Base-by-base conservation (phyloP, 2,888 invertebrate genomes). In the Parnassius orleans region DNA sequence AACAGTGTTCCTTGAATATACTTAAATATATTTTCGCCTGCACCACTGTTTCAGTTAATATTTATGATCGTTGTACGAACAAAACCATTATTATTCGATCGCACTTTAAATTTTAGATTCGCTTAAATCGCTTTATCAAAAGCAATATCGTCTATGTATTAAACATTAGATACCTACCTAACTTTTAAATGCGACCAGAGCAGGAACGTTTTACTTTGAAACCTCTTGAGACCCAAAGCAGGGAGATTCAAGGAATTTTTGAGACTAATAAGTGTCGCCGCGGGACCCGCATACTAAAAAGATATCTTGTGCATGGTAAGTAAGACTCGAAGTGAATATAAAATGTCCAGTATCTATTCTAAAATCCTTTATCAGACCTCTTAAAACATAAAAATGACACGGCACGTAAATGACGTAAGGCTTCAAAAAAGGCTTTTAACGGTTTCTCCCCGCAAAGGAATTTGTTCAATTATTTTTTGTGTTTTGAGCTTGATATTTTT, bases 21-120 rank as follows among this genome's bases (percentile, higher is more conserved):
- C 53, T 66, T 65, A 65, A 68, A 72, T 69, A 75, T 74, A 80
- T 84, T 84, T 81, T 79, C 83, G 77, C 80, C 77, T 81, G 71
- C 67, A 73, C 76, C 77, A 80, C 79, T 79, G 74, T 72, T 77
- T 69, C 66, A 75, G 75, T 87, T 81, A 87, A 88, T 88, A 89
- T 88, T 89, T 86, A 88, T 86, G 84, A 83, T 73, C 72, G 72
- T 73, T 78, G 80, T 74, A 80, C 81, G 83, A 86, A 87, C 89
- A 87, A 88, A 88, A 86, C 86, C 80, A 86, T 90, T 87, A 89
- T 83, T 83, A 89, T 89, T 84, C 88, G 83, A 88, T 86, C 82
- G 79, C 83, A 79, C 81, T 90, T 90, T 90, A 88, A 87, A 90
- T 85, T 90, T 88, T 80, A 90, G 89, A 90, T 90, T 90, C 80